A percentile compares a stretch with the other conserved stretches of the same genome.
These are phyloP conservation scores for Trichonephila clavipes DNA, from an alignment of 1,140 invertebrate genomes.

Conservation along the genomic window DNA sequence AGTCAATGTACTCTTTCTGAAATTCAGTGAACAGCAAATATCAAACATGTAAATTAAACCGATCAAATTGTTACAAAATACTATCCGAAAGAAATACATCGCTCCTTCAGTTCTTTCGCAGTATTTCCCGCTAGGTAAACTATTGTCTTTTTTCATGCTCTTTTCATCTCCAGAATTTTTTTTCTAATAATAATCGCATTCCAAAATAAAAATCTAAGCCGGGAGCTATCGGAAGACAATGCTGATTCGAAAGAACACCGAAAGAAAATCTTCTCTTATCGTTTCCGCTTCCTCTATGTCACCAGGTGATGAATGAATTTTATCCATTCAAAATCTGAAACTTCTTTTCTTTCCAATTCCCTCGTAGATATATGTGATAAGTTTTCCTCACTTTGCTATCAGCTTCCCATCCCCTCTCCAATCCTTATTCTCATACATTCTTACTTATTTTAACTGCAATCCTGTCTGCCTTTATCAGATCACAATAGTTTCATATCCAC, in stretches of 20 bases:
- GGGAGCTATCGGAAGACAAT: constrained; percentile 18
- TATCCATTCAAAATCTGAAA: constrained; percentile 71
- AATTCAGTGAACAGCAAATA: too few species aligned
- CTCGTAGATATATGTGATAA: constrained; percentile 55
- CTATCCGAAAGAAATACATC: background rate
- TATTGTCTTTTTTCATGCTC: background rate
- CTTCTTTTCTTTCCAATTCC: constrained; percentile 55
- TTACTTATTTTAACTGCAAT: constrained; percentile 36
- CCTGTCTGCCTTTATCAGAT: background rate
- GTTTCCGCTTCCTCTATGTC: constrained; percentile 58
- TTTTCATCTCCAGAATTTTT: background rate
- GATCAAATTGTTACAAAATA: background rate
- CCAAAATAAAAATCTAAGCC: constrained; percentile 51
- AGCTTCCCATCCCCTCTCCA: background rate
- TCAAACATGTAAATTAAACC: too few species aligned
- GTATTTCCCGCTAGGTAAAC: background rate
- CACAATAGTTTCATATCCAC: background rate
- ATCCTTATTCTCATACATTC: constrained; percentile 4
- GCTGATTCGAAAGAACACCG: constrained; percentile 21
- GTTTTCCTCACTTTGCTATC: constrained; percentile 70
- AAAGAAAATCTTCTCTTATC: constrained; percentile 61
- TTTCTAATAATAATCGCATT: background rate
- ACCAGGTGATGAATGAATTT: constrained; percentile 70
- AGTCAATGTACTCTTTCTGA: too few species aligned
- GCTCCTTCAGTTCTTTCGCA: background rate